Conservation (phyloP, 2,113 vertebrate species). For the Hoplias malabaricus region DNA sequence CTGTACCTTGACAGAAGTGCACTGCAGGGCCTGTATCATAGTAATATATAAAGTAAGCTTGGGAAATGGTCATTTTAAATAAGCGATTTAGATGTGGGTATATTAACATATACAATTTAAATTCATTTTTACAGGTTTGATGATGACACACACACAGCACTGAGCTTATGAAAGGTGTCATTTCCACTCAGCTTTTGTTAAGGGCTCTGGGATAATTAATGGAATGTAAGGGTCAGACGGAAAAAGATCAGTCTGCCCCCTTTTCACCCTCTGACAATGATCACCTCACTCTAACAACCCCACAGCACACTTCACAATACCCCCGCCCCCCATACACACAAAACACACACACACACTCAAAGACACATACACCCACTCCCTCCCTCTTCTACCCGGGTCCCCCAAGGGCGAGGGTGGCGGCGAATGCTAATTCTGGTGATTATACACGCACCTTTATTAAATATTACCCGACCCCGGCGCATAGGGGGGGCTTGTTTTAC, state of each 20-base stretch:
- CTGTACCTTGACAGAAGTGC: no score
- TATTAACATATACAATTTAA: no score
- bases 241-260: slow-evolving; percentile 84
- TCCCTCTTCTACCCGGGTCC: slow-evolving; percentile 78
- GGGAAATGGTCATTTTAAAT: no score
- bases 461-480: slow-evolving; percentile 91
- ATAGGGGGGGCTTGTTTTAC: slow-evolving; percentile 91
- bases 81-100: no score
- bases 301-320: slow-evolving; percentile 80
- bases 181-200: slow-evolving; percentile 30
- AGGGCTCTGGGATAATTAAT: slow-evolving; percentile 35
- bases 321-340: slow-evolving; percentile 78
- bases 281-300: slow-evolving; percentile 88
- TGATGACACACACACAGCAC: background rate
- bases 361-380: no score
- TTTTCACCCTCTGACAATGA: slow-evolving; percentile 86
- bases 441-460: slow-evolving; percentile 97
- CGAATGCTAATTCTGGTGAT: slow-evolving; percentile 99
- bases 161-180: slow-evolving; percentile 33
- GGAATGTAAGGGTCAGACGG: slow-evolving; percentile 79
- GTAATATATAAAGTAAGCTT: no score
- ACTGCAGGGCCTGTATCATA: no score
- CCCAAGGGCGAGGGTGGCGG: slow-evolving; percentile 85
- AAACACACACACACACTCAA: no score
- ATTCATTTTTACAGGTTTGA: no score